Conservation (phyloP, 1,140 invertebrate species). For the Listronotus bonariensis region DNA sequence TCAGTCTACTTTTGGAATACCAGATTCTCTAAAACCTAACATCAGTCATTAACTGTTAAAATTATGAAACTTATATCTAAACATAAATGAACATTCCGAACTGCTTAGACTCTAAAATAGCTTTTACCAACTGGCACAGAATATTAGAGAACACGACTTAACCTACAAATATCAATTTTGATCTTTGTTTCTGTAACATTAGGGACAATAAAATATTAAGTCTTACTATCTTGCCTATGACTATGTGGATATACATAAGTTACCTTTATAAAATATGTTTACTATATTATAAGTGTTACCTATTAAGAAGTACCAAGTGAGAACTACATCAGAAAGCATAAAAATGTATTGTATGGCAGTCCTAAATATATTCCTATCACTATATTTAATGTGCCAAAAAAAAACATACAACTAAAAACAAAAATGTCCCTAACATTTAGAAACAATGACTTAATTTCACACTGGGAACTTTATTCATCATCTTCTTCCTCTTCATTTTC, state of each 20-base stretch:
- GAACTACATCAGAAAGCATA: too few species aligned
- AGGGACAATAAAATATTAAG: too few species aligned
- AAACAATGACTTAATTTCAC: slow-evolving; percentile 1
- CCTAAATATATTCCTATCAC: neutral
- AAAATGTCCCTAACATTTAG: neutral
- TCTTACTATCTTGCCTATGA: too few species aligned
- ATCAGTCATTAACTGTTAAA: neutral
- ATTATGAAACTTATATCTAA: slow-evolving; percentile 4
- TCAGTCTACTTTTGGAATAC: slow-evolving; percentile 7
- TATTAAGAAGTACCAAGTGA: too few species aligned
- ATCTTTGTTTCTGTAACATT: too few species aligned
- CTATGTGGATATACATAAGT: too few species aligned
- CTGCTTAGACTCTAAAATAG: neutral
- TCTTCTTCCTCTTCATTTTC: slow-evolving; percentile 39
- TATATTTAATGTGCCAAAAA: neutral
- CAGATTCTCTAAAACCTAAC: neutral
- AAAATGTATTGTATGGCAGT: too few species aligned
- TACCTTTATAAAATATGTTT: too few species aligned
- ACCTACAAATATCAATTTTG: too few species aligned
- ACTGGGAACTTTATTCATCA: slow-evolving; percentile 26
- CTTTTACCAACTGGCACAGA: neutral
- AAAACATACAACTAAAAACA: neutral
- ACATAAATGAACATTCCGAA: neutral
- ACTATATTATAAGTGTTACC: too few species aligned
- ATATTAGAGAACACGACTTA: neutral